Base-by-base conservation (phyloP, 2,888 invertebrate genomes). In the Crepidodera aurea region DNA sequence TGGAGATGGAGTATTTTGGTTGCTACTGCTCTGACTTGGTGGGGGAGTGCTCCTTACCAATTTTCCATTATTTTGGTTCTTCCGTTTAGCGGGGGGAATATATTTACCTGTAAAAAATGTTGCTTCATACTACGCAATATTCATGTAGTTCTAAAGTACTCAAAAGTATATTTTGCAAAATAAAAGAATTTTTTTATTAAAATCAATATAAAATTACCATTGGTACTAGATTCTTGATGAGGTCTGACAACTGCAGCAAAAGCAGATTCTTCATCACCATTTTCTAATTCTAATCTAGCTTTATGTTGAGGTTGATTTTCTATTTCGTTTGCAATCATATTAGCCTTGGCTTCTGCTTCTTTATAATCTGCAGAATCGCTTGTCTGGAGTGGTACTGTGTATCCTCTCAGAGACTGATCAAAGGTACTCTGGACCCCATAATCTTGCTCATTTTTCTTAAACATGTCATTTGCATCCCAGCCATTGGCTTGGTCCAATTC, bases 391-490 rank as follows among this genome's bases (percentile, higher is more conserved):
- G 89, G 91, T 73, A 94, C 88, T 67, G 98, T 98, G 78, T 98
- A 98, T 34, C 94, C 94, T n/a, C 90, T 86, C 71, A 98, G 82
- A 65, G 92, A 90, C 75, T 95, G 93, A 78, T 96, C 95, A 80
- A 93, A 98, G 1, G 94, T 94, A 70, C 96, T 93, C 75, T 90
- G 90, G 2, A 73, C 94, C 56, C 97, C 96, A 81, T 96, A 97
- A 69, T 92, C 87, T 78, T 89, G 87, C 79, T 94, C 94, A 83
- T 98, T 98, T 79, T 91, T 93, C 69, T 90, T 87, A 83, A 98
- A 98, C 98, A 98, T 98, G 72, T 98, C 97, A 80, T 92, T 90
- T 1, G 92, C 91, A 84, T 96, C 94, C 98, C 98, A 98, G 62
- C 98, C 98, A 84, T 96, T 96, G 82, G 90, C 87, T 76, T 91